Evolutionary conservation across 2,888 invertebrate genomes (phyloP), one percentile per base, ranked within the genome.

Genomic region (Eurytoma californica): DNA sequence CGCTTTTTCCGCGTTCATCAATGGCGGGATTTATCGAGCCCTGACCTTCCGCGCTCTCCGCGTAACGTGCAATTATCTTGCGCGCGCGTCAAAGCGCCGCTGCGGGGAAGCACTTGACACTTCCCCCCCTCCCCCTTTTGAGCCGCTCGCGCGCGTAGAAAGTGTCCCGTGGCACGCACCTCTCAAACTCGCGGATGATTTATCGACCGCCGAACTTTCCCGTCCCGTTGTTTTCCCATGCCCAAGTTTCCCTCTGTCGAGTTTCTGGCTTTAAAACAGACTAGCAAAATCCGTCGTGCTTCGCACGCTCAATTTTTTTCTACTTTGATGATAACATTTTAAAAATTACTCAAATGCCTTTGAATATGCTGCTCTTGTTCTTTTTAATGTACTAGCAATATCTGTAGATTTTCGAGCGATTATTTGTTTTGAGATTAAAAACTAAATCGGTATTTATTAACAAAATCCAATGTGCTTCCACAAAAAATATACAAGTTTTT

Each of bases 201-300:
- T 79, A 79, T 75, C 57, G 58, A 63, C 68, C 57, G 39, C 13
- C 68, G 30, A 63, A 73, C 78, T 78, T 78, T 78, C 72, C 78
- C 39, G 39, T 39, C 39, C 39, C 7, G 39, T 9, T 9, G 39
- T 39, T 73, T 73, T 78, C 67, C 73, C 55, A 57, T 49, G 57
- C 28, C 12, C 47, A 24, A 18, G 55, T 72, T 72, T 72, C 61
- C 66, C 58, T 78, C 16, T 18, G 16, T n/a, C 14, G 24, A 16
- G 4, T 47, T 60, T 39, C 47, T 18, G 51, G 39, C 1, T 1
- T 39, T 9, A 39, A 9, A 9, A 9, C 39, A 9, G 39, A 39
- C 39, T 39, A 39, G 9, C 9, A 39, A 9, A 39, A 24, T 24
- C 24, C 24, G 24, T 24, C 2, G 24, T 24, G 24, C 24, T 24